These are phyloP conservation scores for Trichopria drosophilae DNA, from an alignment of 2,888 invertebrate species.

Conservation along the genomic window DNA sequence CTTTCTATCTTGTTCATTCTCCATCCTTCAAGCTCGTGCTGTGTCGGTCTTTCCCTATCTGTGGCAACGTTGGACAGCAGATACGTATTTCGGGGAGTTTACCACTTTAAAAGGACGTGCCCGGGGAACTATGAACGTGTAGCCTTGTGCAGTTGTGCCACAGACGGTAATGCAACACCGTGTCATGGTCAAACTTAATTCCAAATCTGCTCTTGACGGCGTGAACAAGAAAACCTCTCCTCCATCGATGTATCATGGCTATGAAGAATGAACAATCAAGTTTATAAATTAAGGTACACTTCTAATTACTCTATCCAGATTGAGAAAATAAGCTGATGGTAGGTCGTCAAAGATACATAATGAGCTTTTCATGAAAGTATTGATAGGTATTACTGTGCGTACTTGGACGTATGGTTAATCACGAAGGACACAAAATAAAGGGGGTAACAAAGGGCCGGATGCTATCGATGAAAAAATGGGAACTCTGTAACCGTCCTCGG, in stretches of 20 bases:
- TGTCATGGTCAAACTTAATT: conserved; percentile 43
- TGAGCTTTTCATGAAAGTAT: too few relatives aligned
- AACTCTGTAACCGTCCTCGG: too few relatives aligned
- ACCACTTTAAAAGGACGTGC: conserved; percentile 50
- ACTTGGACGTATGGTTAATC: too few relatives aligned
- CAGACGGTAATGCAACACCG: conserved; percentile 39
- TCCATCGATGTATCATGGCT: neutral
- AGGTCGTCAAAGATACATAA: too few relatives aligned
- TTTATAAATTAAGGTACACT: too few relatives aligned
- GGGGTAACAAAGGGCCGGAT: too few relatives aligned
- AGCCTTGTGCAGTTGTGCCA: conserved; percentile 24
- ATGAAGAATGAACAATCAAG: too few relatives aligned
- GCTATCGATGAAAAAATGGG: too few relatives aligned
- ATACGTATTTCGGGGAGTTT: conserved; percentile 46
- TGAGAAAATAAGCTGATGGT: too few relatives aligned
- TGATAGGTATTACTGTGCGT: too few relatives aligned
- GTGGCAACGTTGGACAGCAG: conserved; percentile 34
- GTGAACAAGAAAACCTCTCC: conserved; percentile 22
- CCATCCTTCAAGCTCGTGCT: conserved; percentile 30
- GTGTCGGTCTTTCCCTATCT: conserved; percentile 33
- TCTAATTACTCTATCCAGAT: too few relatives aligned
- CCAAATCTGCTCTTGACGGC: conserved; percentile 36
- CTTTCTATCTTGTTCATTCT: conserved; percentile 31
- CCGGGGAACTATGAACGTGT: conserved; percentile 15
- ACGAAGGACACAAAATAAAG: too few relatives aligned